Evolutionary conservation across 2,888 invertebrate species (phyloP).

Genomic region (Leptopterna dolabrata): DNA sequence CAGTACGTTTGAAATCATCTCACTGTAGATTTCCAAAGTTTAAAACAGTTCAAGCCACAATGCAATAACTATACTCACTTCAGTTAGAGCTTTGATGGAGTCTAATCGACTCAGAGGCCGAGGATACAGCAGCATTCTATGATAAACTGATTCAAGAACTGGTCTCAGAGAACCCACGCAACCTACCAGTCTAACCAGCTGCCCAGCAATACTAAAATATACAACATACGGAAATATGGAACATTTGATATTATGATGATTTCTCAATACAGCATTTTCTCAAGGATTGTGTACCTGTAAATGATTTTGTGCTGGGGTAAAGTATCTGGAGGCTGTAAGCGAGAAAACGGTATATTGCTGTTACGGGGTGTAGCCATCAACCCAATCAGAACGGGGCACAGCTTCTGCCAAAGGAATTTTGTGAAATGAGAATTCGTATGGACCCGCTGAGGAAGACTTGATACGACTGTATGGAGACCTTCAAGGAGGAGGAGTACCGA

Average conservation of each 20-base stretch:
- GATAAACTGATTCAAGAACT: slow-evolving; percentile 92
- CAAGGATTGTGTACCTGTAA: slow-evolving; percentile 76
- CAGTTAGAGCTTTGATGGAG: slow-evolving; percentile 84
- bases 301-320: slow-evolving; percentile 86
- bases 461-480: slow-evolving; percentile 85
- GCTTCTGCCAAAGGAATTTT: slow-evolving; percentile 91
- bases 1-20: too few relatives aligned
- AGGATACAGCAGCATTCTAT: slow-evolving; percentile 90
- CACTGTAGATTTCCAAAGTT: too few relatives aligned
- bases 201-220: slow-evolving; percentile 82
- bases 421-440: slow-evolving; percentile 88
- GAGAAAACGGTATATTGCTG: slow-evolving; percentile 76
- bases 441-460: slow-evolving; percentile 84
- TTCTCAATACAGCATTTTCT: too few relatives aligned
- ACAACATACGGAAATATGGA: slow-evolving; percentile 17
- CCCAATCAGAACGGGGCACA: slow-evolving; percentile 89
- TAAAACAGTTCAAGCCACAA: not conserved
- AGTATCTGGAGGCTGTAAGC: slow-evolving; percentile 71
- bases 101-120: slow-evolving; percentile 87
- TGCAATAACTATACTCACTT: slow-evolving; percentile 67
- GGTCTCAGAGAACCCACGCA: slow-evolving; percentile 88
- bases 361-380: slow-evolving; percentile 90
- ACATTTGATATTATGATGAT: slow-evolving; percentile 61
- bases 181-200: slow-evolving; percentile 88
- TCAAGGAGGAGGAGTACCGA: slow-evolving; percentile 85